Base-by-base conservation (phyloP, 2,113 vertebrate genomes). In the Halcyon malimbica region DNA sequence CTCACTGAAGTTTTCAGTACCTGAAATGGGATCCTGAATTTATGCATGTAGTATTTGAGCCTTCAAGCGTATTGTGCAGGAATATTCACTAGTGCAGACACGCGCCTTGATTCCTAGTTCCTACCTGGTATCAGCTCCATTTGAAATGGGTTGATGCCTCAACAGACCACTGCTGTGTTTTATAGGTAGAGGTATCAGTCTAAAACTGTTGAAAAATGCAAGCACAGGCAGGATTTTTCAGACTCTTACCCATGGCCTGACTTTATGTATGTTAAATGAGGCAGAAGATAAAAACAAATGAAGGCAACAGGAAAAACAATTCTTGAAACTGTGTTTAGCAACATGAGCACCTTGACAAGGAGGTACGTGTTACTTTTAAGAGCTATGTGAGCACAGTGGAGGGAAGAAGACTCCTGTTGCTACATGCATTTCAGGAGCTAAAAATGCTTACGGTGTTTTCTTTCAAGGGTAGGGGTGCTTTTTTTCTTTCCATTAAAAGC, bases 261-360 rank as follows among this genome's bases (percentile, higher is more conserved):
- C 25, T 74, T 73, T 25, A 21, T 41, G 10, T 64, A 41, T 60
- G 54, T 21, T 77, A 77, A 89, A 56, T 56, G 12, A 63, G 18
- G 29, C 31, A 56, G n/a, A 26, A 51, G 8, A 11, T 24, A 8
- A 13, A 35, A 35, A 21, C 0, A 0, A 65, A 57, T 25, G 46
- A 46, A 46, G 31, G 10, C 14, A 50, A 9, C 9, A 18, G 18
- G 46, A 41, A 71, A 71, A 31, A 35, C 8, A 5, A 26, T 62
- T 73, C 54, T 51, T 77, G 39, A 80, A 89, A 80, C 11, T 37
- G 5, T 23, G 16, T 48, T 89, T 60, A 59, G 5, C 10, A 6
- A 5, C 0, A 0, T 50, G 31, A 75, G 56, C 60, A 20, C 16
- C 19, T n/a, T 84, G 20, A 42, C 18, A 15, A 64, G 82, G 33